Percentiles rank a stretch among this genome's conserved stretches.
Conservation (phyloP, 2,888 invertebrate species). For the Tridacna crocea region DNA sequence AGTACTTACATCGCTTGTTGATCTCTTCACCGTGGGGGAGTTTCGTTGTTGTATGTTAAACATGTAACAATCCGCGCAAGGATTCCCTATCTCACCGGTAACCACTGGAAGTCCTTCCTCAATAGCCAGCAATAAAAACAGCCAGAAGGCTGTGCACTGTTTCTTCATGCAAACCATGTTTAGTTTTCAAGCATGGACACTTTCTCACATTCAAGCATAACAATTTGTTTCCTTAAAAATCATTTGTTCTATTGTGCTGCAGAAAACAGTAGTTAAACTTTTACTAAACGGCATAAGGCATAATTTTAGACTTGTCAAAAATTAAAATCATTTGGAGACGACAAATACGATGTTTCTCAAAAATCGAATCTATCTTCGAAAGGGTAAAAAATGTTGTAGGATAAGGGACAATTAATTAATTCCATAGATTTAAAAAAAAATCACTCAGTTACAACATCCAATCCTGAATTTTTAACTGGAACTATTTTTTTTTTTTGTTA, state of each 20-base stretch:
- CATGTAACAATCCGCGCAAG: slow-evolving; percentile 27
- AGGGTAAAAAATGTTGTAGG: no score
- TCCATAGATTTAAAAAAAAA: no score
- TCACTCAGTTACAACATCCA: no score
- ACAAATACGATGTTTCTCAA: no score
- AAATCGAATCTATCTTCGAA: no score
- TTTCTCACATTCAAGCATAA: not conserved
- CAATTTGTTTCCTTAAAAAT: not conserved
- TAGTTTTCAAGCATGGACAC: not conserved
- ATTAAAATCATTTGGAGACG: no score
- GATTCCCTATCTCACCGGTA: slow-evolving; percentile 13
- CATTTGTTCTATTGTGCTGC: not conserved
- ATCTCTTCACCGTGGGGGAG: slow-evolving; percentile 2
- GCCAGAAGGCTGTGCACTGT: not conserved
- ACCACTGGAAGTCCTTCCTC: not conserved
- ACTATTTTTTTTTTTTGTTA: no score
- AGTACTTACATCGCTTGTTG: slow-evolving; percentile 19
- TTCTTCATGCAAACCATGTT: not conserved
- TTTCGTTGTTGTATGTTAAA: slow-evolving; percentile 25
- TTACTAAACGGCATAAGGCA: no score
- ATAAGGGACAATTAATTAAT: no score
- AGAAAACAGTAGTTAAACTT: no score
- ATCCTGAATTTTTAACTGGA: no score
- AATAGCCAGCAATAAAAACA: not conserved
- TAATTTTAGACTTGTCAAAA: no score